Base-by-base conservation (phyloP, 2,797 vertebrate species). In the Geotrypetes seraphini region DNA sequence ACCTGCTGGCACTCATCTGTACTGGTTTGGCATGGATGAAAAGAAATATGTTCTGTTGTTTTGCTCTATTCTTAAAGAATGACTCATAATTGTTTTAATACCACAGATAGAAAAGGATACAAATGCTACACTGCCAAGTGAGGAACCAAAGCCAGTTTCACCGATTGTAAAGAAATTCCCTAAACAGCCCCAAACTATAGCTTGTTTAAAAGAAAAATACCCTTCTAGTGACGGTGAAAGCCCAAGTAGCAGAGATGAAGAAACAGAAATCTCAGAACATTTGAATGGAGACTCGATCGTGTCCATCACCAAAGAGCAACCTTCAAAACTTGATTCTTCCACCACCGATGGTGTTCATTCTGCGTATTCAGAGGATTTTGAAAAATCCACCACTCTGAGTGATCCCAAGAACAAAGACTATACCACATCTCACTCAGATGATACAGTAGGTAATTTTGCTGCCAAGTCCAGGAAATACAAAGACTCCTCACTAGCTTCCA, bases 201-300 rank as follows among this genome's bases (percentile, higher is more conserved):
- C 16, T 7, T 7, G 12, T 4, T 5, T 2, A 2, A 7, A 9
- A 2, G 29, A 2, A 2, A 16, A 11, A 4, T 7, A 8, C 1
- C 15, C 11, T 3, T 28, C 49, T 33, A 75, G 81, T 3, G 49
- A 66, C 33, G 71, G 50, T 20, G 70, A 75, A 26, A 56, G 64
- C 46, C 81, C 83, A 31, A 72, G 64, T 4, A 67, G 48, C 15
- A 47, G 48, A 3, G 13, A 10, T 18, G 68, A 57, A 0, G 64
- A 37, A 12, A 50, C 36, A 0, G 73, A 84, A 42, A 63, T 89
- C 31, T 88, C 83, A 0, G 88, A 91, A 55, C 43, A 27, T 30
- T 52, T 87, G 14, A 65, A 43, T 8, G 52, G 36, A 6, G n/a
- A 7, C 3, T 69, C 59, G 0, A 45, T 61, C 3, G 22, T 36